Evolutionary conservation across 2,113 vertebrate species (phyloP).

Genomic region (Prunella himalayana): DNA sequence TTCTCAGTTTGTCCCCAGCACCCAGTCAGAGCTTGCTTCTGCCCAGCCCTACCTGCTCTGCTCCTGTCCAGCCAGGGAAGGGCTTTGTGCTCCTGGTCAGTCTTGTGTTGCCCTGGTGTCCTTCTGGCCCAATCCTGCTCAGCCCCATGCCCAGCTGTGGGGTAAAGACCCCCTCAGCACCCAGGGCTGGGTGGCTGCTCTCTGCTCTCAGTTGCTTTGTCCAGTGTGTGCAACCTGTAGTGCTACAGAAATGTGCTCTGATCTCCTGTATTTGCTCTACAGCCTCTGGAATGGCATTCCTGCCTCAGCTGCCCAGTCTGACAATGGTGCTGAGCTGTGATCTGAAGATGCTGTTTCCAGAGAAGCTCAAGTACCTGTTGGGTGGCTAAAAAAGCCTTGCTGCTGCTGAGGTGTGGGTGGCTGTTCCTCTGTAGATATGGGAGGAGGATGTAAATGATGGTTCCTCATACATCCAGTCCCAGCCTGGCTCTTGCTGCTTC

Average conservation of each 20-base stretch:
- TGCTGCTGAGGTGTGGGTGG: neutral
- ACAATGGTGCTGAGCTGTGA: neutral
- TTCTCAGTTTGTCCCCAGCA: neutral
- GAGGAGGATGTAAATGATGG: neutral
- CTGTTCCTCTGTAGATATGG: accelerated
- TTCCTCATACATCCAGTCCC: neutral
- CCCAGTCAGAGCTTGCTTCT: neutral
- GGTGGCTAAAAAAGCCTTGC: neutral
- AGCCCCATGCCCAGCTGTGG: neutral
- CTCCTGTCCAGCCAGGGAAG: neutral
- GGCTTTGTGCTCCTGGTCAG: neutral
- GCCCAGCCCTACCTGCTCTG: neutral
- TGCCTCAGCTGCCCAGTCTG: neutral
- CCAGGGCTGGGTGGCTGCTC: neutral
- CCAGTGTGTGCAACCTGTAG: neutral
- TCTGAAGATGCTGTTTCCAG: neutral
- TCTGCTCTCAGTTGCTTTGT: neutral
- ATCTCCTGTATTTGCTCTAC: neutral
- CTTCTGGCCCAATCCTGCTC: neutral
- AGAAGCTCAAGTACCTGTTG: neutral
- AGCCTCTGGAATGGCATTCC: neutral
- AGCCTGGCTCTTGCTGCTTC: neutral
- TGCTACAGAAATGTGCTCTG: neutral
- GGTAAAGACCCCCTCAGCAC: neutral
- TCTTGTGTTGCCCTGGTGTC: neutral